Base-by-base conservation (phyloP, 2,888 invertebrate genomes). In the Keiferia lycopersicella region DNA sequence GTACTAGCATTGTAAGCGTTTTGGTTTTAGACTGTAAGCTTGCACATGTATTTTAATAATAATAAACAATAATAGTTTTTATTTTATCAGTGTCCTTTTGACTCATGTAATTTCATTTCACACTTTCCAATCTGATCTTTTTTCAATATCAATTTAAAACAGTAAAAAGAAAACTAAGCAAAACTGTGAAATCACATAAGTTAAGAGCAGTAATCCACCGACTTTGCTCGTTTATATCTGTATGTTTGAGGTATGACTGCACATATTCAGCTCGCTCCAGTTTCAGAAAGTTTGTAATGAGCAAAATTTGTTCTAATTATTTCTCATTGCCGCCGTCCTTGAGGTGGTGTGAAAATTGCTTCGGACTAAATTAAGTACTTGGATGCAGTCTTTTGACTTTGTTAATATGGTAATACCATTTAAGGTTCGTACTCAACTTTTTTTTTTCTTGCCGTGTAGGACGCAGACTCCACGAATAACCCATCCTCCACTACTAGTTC, bases 301-400 rank as follows among this genome's bases (percentile, higher is more conserved):
- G 78, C 75, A 77, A 73, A 79, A 79, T 79, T 79, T 73, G 75
- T 79, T 77, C 68, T 76, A 77, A 80, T 78, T 78, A 79, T 78
- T 79, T 73, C 70, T 66, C 66, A 64, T 70, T 53, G 53, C 53
- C 53, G 26, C 53, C 53, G 26, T 53, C 12, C 30, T 53, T 30
- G 34, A 34, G 26, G 26, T n/a, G 0, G 26, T 53, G 26, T 26
- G 26, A 53, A 53, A 26, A 26, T 53, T 53, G 22, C 53, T 74
- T 71, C 11, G 30, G 71, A 63, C 65, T 73, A 66, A n/a, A 69
- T 70, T 73, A 70, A 70, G 53, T 53, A 30, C 22, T 18, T 50
- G 16, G 26, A 26, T 12, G 8, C 53, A 6, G n/a, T 53, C 2
- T 53, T 53, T 53, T 12, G 22, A 20, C 18, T 50, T 50, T 20